Evolutionary conservation across 2,888 invertebrate genomes (phyloP).

Genomic region (Campopleginae sp.): DNA sequence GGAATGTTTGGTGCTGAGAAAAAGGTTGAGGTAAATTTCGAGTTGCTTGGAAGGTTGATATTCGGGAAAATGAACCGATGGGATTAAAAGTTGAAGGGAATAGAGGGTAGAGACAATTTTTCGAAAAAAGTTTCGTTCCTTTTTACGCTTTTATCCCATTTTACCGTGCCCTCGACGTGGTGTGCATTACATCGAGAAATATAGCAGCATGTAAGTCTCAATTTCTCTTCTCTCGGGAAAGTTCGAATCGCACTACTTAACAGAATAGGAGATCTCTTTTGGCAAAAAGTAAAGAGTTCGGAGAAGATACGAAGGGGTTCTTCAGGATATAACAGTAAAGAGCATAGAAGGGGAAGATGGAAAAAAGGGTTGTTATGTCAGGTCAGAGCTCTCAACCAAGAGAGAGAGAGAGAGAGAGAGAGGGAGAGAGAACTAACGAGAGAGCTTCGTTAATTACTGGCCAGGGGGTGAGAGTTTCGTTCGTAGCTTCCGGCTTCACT

Average conservation of each 20-base stretch:
- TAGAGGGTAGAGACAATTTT: neutral
- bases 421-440: slow-evolving; percentile 27
- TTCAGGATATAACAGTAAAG: slow-evolving; percentile 24
- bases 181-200: neutral
- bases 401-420: slow-evolving; percentile 14
- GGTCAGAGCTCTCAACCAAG: slow-evolving; percentile 45
- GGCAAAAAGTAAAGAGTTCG: slow-evolving; percentile 28
- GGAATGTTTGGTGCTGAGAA: neutral
- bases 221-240: slow-evolving; percentile 56
- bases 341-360: neutral
- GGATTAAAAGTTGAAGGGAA: neutral
- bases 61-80: neutral
- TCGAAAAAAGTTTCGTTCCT: neutral
- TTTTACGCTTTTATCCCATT: neutral
- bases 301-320: slow-evolving; percentile 49
- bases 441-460: slow-evolving; percentile 67
- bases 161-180: neutral
- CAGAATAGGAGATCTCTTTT: slow-evolving; percentile 36
- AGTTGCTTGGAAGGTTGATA: neutral
- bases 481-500: slow-evolving; percentile 67
- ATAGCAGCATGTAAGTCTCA: neutral
- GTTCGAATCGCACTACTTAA: slow-evolving; percentile 52
- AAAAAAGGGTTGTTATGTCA: slow-evolving; percentile 11
- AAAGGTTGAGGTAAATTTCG: neutral
- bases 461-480: slow-evolving; percentile 57